Evolutionary conservation across 2,888 invertebrate species (phyloP).

Genomic region (Melanchra persicariae): DNA sequence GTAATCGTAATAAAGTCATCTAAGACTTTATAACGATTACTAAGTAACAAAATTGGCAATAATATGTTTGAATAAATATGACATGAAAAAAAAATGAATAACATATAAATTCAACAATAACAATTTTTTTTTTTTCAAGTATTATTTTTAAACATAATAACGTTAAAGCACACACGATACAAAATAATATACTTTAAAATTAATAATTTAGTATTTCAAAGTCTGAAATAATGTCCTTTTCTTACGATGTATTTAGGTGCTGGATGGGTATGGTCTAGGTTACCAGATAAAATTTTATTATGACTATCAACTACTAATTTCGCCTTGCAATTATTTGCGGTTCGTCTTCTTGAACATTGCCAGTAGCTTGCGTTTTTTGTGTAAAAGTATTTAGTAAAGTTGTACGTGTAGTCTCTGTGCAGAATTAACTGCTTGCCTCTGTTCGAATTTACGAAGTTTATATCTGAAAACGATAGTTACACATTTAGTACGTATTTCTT

Average conservation of each 20-base stretch:
- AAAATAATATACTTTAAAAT: no score
- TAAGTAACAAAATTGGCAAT: neutral
- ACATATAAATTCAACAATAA: no score
- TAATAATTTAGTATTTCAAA: neutral
- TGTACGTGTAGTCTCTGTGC: slow-evolving; percentile 1
- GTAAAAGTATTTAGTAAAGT: neutral
- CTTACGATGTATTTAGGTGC: neutral
- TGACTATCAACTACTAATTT: neutral
- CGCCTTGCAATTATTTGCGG: slow-evolving; percentile 7
- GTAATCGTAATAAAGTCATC: no score
- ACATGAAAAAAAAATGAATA: no score
- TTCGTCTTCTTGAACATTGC: neutral
- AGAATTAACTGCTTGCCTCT: slow-evolving; percentile 10
- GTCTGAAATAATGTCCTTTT: neutral
- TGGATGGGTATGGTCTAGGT: slow-evolving; percentile 12
- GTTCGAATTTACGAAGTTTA: neutral
- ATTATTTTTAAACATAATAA: neutral
- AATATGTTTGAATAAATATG: neutral
- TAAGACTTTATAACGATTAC: no score
- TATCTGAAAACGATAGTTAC: slow-evolving; percentile 9
- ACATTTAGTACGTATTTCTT: neutral
- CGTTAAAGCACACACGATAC: neutral
- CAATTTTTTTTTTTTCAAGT: neutral
- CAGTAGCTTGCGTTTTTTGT: neutral
- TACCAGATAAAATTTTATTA: slow-evolving; percentile 1